Percentiles rank a stretch among this genome's conserved stretches.
Conservation (phyloP, 2,113 vertebrate species). For the Picathartes gymnocephalus region DNA sequence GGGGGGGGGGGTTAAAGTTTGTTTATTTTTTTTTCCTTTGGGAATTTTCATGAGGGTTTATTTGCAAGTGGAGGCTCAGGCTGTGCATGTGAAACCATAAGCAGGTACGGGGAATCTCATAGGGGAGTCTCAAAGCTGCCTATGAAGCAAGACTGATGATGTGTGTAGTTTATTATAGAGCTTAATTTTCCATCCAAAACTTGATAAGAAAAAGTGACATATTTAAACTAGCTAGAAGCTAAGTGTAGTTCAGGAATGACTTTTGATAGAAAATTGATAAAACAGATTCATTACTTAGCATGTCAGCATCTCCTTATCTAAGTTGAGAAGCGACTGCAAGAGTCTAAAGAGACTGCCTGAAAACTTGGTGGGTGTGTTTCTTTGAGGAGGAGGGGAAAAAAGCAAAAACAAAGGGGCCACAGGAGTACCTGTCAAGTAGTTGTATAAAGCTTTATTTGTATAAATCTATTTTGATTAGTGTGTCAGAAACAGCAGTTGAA, state of each 20-base stretch:
- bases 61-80: not conserved
- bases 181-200: not conserved
- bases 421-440: not conserved
- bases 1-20: not conserved
- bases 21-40: not conserved
- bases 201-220: not conserved
- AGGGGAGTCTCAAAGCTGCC: not conserved
- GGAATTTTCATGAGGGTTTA: not conserved
- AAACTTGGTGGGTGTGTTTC: not conserved
- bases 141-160: not conserved
- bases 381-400: not conserved
- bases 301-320: not conserved
- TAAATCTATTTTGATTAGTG: not conserved
- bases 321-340: not conserved
- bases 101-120: not conserved
- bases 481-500: not conserved
- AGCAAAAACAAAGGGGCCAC: not conserved
- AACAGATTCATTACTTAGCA: not conserved
- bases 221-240: not conserved
- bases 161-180: not conserved
- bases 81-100: not conserved
- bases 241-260: not conserved
- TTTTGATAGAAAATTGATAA: not conserved
- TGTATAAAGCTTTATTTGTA: not conserved
- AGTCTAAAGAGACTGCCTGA: not conserved